Evolutionary conservation across 2,888 invertebrate species (phyloP).

Genomic region (Pemphredon lugubris): DNA sequence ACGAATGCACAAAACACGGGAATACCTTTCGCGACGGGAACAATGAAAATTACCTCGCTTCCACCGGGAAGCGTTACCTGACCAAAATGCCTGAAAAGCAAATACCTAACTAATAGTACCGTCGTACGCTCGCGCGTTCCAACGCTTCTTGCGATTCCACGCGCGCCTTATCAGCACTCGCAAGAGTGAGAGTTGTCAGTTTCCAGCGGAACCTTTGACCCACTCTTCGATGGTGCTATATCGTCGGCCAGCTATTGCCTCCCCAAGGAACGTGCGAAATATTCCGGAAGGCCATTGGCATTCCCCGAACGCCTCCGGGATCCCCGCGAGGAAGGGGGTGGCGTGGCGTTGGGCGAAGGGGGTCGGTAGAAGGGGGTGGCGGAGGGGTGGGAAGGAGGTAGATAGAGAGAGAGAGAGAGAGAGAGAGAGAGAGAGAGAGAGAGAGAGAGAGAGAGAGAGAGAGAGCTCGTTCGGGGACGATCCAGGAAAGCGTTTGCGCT

Average conservation of each 20-base stretch:
- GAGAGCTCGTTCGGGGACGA: constrained; percentile 22
- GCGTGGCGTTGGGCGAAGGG: too few relatives aligned
- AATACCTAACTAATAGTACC: neutral
- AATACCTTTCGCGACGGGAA: neutral
- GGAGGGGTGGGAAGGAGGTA: too few relatives aligned
- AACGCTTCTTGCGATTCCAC: constrained; percentile 25
- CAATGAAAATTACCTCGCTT: neutral
- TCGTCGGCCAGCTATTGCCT: neutral
- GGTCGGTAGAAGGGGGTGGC: too few relatives aligned
- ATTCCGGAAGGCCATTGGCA: constrained; percentile 43
- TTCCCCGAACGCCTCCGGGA: constrained; percentile 42
- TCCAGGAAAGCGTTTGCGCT: constrained; percentile 37
- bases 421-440: too few relatives aligned
- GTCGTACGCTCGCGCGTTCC: too few relatives aligned
- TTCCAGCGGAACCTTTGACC: constrained; percentile 28
- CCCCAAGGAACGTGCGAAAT: constrained; percentile 41
- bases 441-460: too few relatives aligned
- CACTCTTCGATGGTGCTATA: constrained; percentile 10
- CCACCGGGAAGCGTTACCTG: neutral
- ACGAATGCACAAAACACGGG: neutral
- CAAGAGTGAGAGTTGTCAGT: neutral
- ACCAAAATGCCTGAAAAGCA: neutral
- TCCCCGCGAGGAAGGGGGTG: constrained; percentile 29
- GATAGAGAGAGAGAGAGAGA: too few relatives aligned
- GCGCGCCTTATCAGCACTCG: constrained; percentile 6